Evolutionary conservation across 2,888 invertebrate species (phyloP).

Genomic region (Lithophane socia): DNA sequence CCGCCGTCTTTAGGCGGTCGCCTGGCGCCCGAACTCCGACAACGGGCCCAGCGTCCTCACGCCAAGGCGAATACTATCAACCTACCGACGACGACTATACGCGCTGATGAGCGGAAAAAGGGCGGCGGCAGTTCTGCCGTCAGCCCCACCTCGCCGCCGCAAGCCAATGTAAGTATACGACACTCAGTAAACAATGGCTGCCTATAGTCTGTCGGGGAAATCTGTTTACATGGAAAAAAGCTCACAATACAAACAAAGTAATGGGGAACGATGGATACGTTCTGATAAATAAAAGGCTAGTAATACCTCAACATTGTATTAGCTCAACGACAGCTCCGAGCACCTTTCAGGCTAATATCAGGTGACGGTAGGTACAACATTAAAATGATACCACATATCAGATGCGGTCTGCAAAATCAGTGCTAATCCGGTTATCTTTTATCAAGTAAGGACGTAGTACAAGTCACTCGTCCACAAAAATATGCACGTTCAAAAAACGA

Average conservation of each 20-base stretch:
- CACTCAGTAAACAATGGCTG: not conserved
- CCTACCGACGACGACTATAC: constrained; percentile 87
- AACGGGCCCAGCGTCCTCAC: constrained; percentile 84
- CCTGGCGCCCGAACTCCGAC: constrained; percentile 80
- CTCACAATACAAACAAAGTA: not conserved
- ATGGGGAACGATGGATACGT: not conserved
- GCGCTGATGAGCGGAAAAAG: constrained; percentile 80
- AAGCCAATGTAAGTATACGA: constrained; percentile 82
- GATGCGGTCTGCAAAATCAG: not conserved
- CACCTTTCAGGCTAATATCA: not conserved
- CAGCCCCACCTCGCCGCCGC: constrained; percentile 85
- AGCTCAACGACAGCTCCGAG: not conserved
- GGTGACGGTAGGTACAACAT: not conserved
- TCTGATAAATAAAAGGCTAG: not conserved
- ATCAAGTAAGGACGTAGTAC: not conserved
- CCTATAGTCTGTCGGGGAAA: constrained; percentile 6
- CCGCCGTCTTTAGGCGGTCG: constrained; percentile 83
- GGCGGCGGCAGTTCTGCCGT: constrained; percentile 71
- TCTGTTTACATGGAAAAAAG: constrained; percentile 39
- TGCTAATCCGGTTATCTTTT: not conserved
- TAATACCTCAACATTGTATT: not conserved
- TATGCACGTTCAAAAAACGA: not conserved
- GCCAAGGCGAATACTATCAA: constrained; percentile 91
- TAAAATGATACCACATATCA: not conserved
- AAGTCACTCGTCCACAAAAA: not conserved